Percentiles rank a stretch among this genome's conserved stretches.
Evolutionary conservation across 2,797 vertebrate species (phyloP).

Genomic region (Adrianichthys oophorus): DNA sequence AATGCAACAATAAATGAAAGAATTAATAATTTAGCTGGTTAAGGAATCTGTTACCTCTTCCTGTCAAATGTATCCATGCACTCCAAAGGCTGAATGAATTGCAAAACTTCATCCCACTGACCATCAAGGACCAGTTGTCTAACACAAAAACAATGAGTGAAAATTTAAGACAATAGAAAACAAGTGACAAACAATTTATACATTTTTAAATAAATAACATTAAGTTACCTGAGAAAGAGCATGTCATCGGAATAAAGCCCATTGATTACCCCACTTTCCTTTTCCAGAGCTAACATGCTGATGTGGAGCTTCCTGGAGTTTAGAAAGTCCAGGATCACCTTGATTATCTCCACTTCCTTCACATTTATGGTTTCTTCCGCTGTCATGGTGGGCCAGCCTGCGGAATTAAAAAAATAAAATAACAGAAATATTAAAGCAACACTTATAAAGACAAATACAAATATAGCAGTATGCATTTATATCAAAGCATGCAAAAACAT

Average conservation of each 20-base stretch:
- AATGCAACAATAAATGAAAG: background rate
- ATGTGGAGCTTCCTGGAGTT: constrained; percentile 97
- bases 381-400: constrained; percentile 87
- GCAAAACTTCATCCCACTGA: constrained; percentile 98
- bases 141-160: constrained; percentile 14
- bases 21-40: background rate
- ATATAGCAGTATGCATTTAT: background rate
- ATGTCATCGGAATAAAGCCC: constrained; percentile 98
- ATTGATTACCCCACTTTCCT: constrained; percentile 98
- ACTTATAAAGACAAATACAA: background rate
- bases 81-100: constrained; percentile 98
- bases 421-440: background rate
- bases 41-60: constrained; percentile 82
- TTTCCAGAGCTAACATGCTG: constrained; percentile 97
- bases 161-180: background rate
- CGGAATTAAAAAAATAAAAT: background rate
- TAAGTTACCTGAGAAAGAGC: constrained; percentile 92
- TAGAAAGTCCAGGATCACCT: constrained; percentile 95
- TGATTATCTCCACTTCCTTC: constrained; percentile 99
- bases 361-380: constrained; percentile 98
- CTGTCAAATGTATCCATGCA: constrained; percentile 99
- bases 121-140: constrained; percentile 97
- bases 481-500: background rate
- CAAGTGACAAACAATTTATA: background rate
- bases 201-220: background rate